A percentile compares a stretch with the other conserved stretches of the same genome.
Conservation (phyloP, 2,113 vertebrate species). For the Himantopus leucocephalus region DNA sequence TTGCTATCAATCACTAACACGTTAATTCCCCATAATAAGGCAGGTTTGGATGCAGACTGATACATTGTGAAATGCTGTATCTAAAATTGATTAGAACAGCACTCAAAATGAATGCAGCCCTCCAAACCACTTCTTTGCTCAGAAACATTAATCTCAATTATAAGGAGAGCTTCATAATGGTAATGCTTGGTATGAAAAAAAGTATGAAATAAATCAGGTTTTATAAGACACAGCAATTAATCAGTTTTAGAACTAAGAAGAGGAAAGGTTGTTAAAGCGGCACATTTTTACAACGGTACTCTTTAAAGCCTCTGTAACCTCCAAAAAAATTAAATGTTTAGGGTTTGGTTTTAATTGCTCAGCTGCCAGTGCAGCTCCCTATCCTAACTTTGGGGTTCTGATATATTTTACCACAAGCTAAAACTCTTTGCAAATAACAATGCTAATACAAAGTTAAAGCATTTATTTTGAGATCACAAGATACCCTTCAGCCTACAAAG, state of each 20-base stretch:
- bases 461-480: background rate
- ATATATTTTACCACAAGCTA: background rate
- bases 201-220: constrained; percentile 82
- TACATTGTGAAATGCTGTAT: constrained; percentile 76
- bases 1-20: constrained; percentile 83
- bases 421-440: background rate
- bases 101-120: constrained; percentile 81
- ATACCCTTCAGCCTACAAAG: background rate
- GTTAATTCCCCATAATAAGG: constrained; percentile 85
- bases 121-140: constrained; percentile 78
- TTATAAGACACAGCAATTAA: constrained; percentile 80
- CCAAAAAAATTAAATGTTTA: background rate
- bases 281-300: constrained; percentile 14
- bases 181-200: constrained; percentile 81
- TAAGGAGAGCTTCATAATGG: constrained; percentile 77
- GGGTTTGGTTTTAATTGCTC: background rate
- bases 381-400: background rate
- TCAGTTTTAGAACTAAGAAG: constrained; percentile 70
- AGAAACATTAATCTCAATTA: constrained; percentile 86
- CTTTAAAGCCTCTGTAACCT: constrained; percentile 6
- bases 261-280: constrained; percentile 3
- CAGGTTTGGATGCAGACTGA: constrained; percentile 77
- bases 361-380: background rate
- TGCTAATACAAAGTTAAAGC: background rate
- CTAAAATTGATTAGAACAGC: constrained; percentile 82